These are phyloP conservation scores for Megatriorchis doriae DNA, from an alignment of 2,113 vertebrate genomes.

Conservation along the genomic window DNA sequence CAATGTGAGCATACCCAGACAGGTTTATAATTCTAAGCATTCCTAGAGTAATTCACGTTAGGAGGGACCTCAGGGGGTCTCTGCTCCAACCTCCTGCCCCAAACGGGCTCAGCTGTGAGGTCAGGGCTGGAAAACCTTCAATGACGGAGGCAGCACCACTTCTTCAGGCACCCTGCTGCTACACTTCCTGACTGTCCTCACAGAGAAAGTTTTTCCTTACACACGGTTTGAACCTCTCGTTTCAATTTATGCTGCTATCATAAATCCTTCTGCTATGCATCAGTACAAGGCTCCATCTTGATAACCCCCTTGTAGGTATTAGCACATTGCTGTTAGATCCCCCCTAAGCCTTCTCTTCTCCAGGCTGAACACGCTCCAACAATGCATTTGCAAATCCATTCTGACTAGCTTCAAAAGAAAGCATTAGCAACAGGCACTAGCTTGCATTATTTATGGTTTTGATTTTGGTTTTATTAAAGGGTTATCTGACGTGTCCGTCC, in stretches of 20 bases:
- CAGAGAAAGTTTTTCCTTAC: not conserved
- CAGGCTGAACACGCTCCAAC: not conserved
- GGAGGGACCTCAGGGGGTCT: not conserved
- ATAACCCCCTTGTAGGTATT: not conserved
- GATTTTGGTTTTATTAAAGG: not conserved
- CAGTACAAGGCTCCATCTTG: not conserved
- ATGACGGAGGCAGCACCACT: not conserved
- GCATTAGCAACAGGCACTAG: not conserved
- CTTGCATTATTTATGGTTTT: not conserved
- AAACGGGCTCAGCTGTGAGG: not conserved
- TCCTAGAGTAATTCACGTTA: not conserved
- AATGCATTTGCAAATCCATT: not conserved
- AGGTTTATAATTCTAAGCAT: not conserved
- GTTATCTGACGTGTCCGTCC: not conserved
- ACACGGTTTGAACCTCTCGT: not conserved
- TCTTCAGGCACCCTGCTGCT: not conserved
- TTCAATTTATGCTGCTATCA: not conserved
- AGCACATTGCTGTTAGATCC: not conserved
- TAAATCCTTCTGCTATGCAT: not conserved
- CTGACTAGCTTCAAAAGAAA: not conserved
- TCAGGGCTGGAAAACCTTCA: not conserved
- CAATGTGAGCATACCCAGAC: not conserved
- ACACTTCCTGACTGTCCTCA: rapidly evolving
- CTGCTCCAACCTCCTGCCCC: not conserved
- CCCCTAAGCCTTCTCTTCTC: not conserved